Evolutionary conservation across 1,140 invertebrate species (phyloP).

Genomic region (Orchesella cincta): DNA sequence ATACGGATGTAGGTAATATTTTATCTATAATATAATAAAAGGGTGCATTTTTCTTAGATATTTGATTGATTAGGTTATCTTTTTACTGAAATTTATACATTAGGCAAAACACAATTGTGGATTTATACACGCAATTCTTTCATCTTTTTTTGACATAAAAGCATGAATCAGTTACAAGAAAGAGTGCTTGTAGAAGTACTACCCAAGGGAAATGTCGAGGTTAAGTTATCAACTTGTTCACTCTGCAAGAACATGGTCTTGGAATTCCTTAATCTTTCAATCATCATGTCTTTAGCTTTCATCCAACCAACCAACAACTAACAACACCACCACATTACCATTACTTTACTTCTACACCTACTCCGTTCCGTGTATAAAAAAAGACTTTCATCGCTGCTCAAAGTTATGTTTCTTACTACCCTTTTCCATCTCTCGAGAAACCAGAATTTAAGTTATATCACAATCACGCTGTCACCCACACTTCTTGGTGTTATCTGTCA

Average conservation of each 20-base stretch:
- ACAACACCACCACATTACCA: neutral
- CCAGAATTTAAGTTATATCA: constrained; percentile 22
- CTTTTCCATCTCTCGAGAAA: constrained; percentile 7
- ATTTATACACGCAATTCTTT: too few relatives aligned
- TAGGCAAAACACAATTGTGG: too few relatives aligned
- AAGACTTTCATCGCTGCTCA: neutral
- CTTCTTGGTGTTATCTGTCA: constrained; percentile 20
- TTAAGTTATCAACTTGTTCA: constrained; percentile 2
- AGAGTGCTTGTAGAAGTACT: constrained; percentile 2
- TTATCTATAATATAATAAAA: too few relatives aligned
- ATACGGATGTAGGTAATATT: too few relatives aligned
- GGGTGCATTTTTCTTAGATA: too few relatives aligned
- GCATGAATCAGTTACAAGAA: neutral
- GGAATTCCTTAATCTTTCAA: constrained; percentile 23
- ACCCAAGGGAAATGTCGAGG: constrained; percentile 17
- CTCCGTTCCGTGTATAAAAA: neutral
- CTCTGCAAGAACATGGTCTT: neutral
- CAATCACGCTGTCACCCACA: constrained; percentile 26
- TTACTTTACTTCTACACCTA: neutral
- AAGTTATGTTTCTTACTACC: neutral
- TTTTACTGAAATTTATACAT: too few relatives aligned
- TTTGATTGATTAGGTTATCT: too few relatives aligned
- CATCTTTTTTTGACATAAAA: neutral
- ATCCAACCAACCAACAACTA: constrained; percentile 6
- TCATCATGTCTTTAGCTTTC: constrained; percentile 20